Percentiles rank a stretch among this genome's conserved stretches.
Conservation (phyloP, 2,113 vertebrate genomes). For the Sprattus sprattus region DNA sequence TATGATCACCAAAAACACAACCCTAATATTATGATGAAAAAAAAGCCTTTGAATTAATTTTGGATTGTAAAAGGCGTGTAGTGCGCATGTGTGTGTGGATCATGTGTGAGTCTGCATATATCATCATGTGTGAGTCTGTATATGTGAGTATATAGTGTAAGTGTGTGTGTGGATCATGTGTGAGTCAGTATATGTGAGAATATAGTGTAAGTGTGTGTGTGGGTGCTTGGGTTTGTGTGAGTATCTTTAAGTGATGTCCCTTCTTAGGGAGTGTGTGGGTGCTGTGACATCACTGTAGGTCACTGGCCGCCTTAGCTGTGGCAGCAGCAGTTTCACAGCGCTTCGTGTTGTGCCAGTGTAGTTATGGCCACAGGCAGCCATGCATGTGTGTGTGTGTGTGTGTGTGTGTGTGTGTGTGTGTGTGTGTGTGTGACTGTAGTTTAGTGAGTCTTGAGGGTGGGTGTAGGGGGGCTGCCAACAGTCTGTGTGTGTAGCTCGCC, state of each 20-base stretch:
- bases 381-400: conserved; percentile 8
- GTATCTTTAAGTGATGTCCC: background rate
- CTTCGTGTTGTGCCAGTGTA: no score
- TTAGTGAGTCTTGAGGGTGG: conserved; percentile 31
- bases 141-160: background rate
- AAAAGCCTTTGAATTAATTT: no score
- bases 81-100: background rate
- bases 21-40: background rate
- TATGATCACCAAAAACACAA: background rate
- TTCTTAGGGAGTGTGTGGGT: background rate
- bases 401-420: no score
- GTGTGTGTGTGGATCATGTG: background rate
- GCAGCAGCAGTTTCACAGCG: no score
- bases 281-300: background rate
- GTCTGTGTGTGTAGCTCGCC: conserved; percentile 42
- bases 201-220: background rate
- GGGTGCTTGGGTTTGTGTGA: background rate
- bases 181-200: conserved; percentile 14
- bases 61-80: background rate
- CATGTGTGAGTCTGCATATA: conserved; percentile 5
- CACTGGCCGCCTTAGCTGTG: no score
- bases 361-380: no score
- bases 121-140: background rate
- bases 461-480: background rate
- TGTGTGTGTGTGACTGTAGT: conserved; percentile 15